Percentiles rank a stretch among this genome's conserved stretches.
Evolutionary conservation across 2,888 invertebrate species (phyloP).

Genomic region (Morinoia aosen): DNA sequence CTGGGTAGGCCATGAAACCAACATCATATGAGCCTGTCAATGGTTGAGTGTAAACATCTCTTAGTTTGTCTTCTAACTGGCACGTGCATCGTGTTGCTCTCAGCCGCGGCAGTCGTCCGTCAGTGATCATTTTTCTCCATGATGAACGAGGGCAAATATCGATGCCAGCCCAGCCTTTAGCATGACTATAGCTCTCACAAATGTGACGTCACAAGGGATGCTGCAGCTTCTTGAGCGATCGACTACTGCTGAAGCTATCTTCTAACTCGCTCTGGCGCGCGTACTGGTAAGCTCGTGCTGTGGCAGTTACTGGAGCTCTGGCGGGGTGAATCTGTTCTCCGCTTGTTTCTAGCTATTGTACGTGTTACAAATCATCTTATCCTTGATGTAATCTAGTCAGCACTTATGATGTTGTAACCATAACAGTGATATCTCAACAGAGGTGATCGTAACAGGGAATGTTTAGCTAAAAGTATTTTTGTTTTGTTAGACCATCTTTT

Average conservation of each 20-base stretch:
- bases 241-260: background rate
- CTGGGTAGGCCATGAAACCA: background rate
- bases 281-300: background rate
- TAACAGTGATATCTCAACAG: no score
- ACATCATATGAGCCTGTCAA: background rate
- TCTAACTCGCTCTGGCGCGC: background rate
- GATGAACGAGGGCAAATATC: conserved; percentile 43
- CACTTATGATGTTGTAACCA: no score
- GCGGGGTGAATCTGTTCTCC: background rate
- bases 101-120: conserved; percentile 24
- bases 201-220: conserved; percentile 33
- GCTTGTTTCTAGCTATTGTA: background rate
- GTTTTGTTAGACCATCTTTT: no score
- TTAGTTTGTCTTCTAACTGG: background rate
- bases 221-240: background rate
- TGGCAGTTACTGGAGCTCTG: background rate
- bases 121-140: conserved; percentile 49
- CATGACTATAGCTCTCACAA: conserved; percentile 47
- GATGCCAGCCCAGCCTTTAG: conserved; percentile 26
- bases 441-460: no score
- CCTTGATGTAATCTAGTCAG: background rate
- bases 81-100: conserved; percentile 14
- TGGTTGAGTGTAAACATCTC: conserved; percentile 10
- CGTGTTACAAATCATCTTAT: background rate
- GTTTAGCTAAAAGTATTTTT: no score